Evolutionary conservation across 2,797 vertebrate genomes (phyloP).

Genomic region (Tarsius wallacei): DNA sequence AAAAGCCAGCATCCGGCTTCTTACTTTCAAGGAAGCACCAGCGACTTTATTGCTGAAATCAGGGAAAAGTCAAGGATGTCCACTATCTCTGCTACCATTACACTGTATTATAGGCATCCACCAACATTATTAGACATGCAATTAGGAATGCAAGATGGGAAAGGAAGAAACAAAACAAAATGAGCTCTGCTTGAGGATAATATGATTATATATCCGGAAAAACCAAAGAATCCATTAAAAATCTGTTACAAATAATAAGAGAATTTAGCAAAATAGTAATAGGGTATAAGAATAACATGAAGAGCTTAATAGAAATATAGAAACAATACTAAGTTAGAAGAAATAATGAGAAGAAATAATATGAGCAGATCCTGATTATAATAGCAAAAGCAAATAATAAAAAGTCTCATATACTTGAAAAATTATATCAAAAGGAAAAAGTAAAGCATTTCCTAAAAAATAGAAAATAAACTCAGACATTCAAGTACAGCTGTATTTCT

Average conservation of each 20-base stretch:
- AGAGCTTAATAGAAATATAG: not conserved
- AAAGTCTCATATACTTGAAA: not conserved
- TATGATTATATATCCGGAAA: not conserved
- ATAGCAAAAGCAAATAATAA: constrained; percentile 26
- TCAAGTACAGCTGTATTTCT: not conserved
- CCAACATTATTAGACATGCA: not conserved
- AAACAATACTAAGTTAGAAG: not conserved
- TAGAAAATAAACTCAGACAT: constrained; percentile 34
- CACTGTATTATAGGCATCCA: not conserved
- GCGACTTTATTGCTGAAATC: not conserved
- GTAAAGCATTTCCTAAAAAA: constrained; percentile 32
- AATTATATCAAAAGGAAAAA: constrained; percentile 3
- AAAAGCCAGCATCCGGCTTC: not conserved
- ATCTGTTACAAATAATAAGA: not conserved
- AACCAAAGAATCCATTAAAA: constrained; percentile 28
- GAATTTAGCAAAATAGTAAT: not conserved
- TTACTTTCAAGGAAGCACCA: not conserved
- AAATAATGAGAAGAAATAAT: not conserved
- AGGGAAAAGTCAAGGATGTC: not conserved
- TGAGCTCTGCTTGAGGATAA: not conserved
- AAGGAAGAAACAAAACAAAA: constrained; percentile 43
- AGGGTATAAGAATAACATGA: not conserved
- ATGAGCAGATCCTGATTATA: not conserved
- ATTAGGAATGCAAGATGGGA: not conserved
- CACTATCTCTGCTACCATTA: not conserved